Percentiles rank a stretch among this genome's conserved stretches.
phyloP scores from a whole-genome alignment of 2,797 vertebrate genomes.

The Acanthopagrus latus region DNA sequence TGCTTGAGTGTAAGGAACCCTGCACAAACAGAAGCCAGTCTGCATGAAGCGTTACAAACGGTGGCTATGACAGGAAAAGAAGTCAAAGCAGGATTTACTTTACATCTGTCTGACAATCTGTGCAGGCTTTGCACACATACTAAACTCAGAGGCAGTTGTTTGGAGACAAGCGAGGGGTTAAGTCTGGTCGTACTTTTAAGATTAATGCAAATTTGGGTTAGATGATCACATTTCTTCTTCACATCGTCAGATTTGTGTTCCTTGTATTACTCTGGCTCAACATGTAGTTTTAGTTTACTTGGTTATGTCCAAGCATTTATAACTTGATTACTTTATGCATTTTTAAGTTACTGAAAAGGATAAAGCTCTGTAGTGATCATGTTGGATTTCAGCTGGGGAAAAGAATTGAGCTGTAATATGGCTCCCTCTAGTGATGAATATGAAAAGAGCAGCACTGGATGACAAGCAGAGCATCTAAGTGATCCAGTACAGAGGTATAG shows the following conservation, averaged over 20 bases:
- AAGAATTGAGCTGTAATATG: conserved; percentile 10
- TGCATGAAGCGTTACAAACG: conserved; percentile 7
- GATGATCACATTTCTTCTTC: neutral
- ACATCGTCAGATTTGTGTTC: neutral
- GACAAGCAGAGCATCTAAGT: neutral
- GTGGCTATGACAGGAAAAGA: conserved; percentile 7
- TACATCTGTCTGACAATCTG: conserved; percentile 10
- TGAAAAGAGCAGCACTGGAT: neutral
- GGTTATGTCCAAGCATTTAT: neutral
- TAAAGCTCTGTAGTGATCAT: neutral
- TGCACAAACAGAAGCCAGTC: conserved; percentile 20
- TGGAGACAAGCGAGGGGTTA: neutral
- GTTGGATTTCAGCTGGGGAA: neutral
- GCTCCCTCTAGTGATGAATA: conserved; percentile 66
- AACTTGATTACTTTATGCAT: neutral
- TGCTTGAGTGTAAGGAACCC: conserved; percentile 8
- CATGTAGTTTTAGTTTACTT: neutral
- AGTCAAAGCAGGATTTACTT: conserved; percentile 30
- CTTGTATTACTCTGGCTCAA: neutral
- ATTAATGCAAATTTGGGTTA: no score
- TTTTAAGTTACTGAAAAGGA: neutral
- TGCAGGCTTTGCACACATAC: conserved; percentile 10
- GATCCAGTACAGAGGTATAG: neutral
- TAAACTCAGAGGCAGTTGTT: conserved; percentile 5
- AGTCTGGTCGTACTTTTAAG: neutral